These are phyloP conservation scores for Magallana ariakensis DNA, from an alignment of 1,140 invertebrate genomes.

Conservation along the genomic window DNA sequence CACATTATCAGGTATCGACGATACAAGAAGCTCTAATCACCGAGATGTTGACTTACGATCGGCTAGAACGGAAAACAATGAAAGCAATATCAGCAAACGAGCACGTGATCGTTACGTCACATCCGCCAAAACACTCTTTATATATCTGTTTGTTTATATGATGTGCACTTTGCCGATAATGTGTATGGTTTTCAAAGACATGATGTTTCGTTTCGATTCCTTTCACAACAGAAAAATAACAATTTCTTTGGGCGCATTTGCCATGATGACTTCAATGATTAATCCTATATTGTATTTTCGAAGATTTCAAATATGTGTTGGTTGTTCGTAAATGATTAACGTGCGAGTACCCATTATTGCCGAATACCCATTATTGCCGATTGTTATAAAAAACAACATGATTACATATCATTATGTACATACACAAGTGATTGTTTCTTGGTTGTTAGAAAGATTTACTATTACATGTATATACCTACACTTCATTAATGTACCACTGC, in stretches of 20 bases:
- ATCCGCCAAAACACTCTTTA: conserved; percentile 11
- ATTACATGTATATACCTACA: too few relatives aligned
- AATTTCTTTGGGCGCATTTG: neutral
- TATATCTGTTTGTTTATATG: conserved; percentile 18
- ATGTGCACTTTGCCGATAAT: conserved; percentile 6
- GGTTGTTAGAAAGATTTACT: too few relatives aligned
- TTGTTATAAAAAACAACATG: too few relatives aligned
- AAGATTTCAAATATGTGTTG: neutral
- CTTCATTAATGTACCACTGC: too few relatives aligned
- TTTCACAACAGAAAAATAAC: neutral
- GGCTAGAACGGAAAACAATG: neutral
- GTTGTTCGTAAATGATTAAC: neutral
- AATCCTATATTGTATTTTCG: conserved; percentile 14
- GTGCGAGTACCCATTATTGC: too few relatives aligned
- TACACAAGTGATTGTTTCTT: too few relatives aligned
- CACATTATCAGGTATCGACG: neutral
- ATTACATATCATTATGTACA: too few relatives aligned
- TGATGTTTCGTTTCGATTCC: neutral
- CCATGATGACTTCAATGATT: neutral
- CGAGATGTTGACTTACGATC: neutral
- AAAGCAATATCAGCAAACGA: neutral
- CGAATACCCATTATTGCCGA: too few relatives aligned
- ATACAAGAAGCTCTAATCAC: neutral
- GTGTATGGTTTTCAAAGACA: neutral
- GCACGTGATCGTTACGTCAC: neutral